A percentile compares a stretch with the other conserved stretches of the same genome.
Conservation (phyloP, 2,888 invertebrate species). For the Augiades crinisus region DNA sequence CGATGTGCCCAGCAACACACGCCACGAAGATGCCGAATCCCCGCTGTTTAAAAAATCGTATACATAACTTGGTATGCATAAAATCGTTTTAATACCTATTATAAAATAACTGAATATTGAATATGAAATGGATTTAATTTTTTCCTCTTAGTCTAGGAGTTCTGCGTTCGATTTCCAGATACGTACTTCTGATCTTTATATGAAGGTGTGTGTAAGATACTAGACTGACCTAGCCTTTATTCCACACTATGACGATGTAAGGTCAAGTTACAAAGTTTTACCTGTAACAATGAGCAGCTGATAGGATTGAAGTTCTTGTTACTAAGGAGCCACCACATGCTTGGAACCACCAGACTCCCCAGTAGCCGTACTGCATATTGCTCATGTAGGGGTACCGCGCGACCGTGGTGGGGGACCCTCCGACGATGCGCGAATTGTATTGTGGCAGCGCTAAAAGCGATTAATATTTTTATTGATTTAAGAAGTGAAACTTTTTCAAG, state of each 20-base stretch:
- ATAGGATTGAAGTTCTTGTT: conserved; percentile 42
- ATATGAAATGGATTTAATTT: no score
- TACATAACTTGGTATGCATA: background rate
- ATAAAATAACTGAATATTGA: no score
- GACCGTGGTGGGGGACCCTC: conserved; percentile 46
- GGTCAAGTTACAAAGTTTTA: no score
- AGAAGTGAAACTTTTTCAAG: no score
- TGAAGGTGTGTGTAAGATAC: no score
- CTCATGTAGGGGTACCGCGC: conserved; percentile 53
- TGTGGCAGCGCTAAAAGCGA: conserved; percentile 48
- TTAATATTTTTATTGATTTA: no score
- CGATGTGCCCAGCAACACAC: conserved; percentile 33
- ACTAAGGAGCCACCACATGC: conserved; percentile 52
- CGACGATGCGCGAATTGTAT: conserved; percentile 46
- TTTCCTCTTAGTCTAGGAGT: no score
- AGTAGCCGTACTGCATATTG: conserved; percentile 46
- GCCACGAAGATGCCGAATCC: conserved; percentile 31
- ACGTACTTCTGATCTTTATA: no score
- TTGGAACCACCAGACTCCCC: conserved; percentile 44
- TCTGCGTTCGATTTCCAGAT: no score
- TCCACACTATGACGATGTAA: no score
- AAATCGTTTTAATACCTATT: no score
- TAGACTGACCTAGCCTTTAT: no score
- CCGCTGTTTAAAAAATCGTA: conserved; percentile 25
- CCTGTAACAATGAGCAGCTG: conserved; percentile 58